Base-by-base conservation (phyloP, 2,113 vertebrate species). In the Myrmophylax atrothorax region DNA sequence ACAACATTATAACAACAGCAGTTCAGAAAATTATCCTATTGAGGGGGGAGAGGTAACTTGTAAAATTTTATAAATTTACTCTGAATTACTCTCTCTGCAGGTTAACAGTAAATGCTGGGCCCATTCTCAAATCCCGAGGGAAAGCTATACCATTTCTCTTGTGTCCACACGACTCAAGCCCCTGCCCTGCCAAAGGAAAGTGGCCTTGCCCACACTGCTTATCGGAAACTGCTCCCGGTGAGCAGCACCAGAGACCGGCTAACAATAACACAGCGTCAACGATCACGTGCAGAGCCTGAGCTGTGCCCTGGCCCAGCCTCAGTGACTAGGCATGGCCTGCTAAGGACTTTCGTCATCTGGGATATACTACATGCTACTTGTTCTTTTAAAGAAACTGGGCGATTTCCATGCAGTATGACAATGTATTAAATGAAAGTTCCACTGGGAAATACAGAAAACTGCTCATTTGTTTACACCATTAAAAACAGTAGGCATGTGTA, bases 261-360 rank as follows among this genome's bases (percentile, higher is more conserved):
- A 7, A 14, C 44, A 40, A 42, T 5, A 20, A 10, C 49, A 5
- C 52, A 12, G 53, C 4, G 4, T 16, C 64, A 52, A 10, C 0
- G 10, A 33, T 10, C 33, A 42, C 1, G 1, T 24, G 55, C 47
- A 18, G 73, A 5, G 33, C 50, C 9, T 0, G 10, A 66, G 76
- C 63, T 88, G 58, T 1, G 38, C 59, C 26, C 76, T 38, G 63
- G 68, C 40, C 68, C 50, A 37, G 82, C 25, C 37, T 23, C 81
- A 82, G 70, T n/a, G 18, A 1, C n/a, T 1, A 37, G 28, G 29
- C 52, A 55, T 0, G 0, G 44, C 33, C 70, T 68, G 37, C 3
- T 2, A 23, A 26, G 35, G n/a, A 20, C 31, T 20, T 31, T 46
- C 23, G 49, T 56, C 8, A 20, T 20, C 49, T 49, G 70, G n/a